Conservation (phyloP, 1,140 invertebrate species). For the Cheumatopsyche charites region DNA sequence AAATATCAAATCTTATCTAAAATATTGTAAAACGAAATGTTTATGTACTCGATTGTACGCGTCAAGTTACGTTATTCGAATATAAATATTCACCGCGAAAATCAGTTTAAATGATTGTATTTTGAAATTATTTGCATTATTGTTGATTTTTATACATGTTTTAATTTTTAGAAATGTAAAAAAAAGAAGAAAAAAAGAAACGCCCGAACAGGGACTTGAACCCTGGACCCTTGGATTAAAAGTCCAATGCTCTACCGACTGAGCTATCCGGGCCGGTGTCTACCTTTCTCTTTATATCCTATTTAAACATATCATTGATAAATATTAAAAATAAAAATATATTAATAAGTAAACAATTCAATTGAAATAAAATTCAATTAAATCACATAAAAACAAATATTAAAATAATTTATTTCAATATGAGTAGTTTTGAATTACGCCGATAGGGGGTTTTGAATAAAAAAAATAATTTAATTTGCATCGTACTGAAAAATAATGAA, state of each 20-base stretch:
- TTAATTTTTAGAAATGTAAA: slow-evolving; percentile 4
- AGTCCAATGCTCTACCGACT: slow-evolving; percentile 81
- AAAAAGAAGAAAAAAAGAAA: slow-evolving; percentile 49
- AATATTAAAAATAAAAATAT: slow-evolving; percentile 16
- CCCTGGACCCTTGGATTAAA: slow-evolving; percentile 81
- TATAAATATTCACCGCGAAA: no score
- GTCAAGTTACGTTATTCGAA: no score
- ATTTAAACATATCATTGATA: not conserved
- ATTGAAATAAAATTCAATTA: not conserved
- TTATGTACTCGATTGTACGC: no score
- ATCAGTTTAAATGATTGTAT: no score
- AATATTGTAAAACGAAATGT: no score
- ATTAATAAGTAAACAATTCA: not conserved
- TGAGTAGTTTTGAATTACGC: not conserved
- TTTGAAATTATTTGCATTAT: no score
- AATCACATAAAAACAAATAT: slow-evolving; percentile 3
- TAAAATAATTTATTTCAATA: slow-evolving; percentile 16
- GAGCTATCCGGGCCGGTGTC: slow-evolving; percentile 69
- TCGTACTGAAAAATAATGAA: not conserved
- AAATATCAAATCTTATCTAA: no score
- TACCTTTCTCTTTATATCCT: not conserved
- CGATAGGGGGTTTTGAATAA: not conserved
- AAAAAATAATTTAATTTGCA: not conserved
- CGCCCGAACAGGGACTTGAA: slow-evolving; percentile 82
- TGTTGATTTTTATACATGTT: no score